Evolutionary conservation across 1,140 invertebrate genomes (phyloP).

Genomic region (Anoplophora glabripennis): DNA sequence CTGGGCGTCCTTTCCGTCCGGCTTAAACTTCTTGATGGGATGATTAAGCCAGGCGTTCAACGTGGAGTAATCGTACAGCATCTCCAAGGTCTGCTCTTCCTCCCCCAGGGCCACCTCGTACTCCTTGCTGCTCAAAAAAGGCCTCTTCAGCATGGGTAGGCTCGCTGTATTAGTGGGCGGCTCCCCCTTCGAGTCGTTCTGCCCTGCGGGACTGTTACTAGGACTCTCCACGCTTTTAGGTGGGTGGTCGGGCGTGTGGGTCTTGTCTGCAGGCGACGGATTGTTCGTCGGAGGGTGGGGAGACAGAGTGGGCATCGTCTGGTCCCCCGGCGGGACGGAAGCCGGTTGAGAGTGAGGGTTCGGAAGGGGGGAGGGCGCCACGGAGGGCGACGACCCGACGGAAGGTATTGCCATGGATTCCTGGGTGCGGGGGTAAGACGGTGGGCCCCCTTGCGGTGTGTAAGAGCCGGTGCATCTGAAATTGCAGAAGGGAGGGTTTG

Average conservation of each 20-base stretch:
- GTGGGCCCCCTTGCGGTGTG: constrained; percentile 59
- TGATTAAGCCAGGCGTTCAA: constrained; percentile 84
- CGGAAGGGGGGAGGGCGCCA: constrained; percentile 73
- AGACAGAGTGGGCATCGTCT: constrained; percentile 65
- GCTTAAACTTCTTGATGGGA: constrained; percentile 81
- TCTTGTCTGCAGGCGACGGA: constrained; percentile 40
- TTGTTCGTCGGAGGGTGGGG: constrained; percentile 46
- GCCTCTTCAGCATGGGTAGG: constrained; percentile 60
- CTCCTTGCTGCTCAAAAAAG: constrained; percentile 68
- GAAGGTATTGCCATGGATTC: constrained; percentile 64
- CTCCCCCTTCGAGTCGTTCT: constrained; percentile 19
- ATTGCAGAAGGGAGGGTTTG: background rate
- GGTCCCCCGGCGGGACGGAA: constrained; percentile 51
- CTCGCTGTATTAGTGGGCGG: constrained; percentile 23
- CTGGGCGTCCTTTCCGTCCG: constrained; percentile 47
- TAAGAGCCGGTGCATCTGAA: constrained; percentile 46
- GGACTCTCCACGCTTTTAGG: constrained; percentile 48
- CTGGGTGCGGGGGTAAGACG: constrained; percentile 63
- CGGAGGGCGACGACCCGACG: constrained; percentile 71
- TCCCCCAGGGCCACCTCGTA: constrained; percentile 70
- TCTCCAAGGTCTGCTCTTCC: constrained; percentile 74
- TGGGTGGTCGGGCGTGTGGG: constrained; percentile 51
- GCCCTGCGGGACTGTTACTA: constrained; percentile 37
- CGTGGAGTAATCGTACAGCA: constrained; percentile 84
- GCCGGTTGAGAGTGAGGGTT: constrained; percentile 72